Conservation (phyloP, 2,113 vertebrate genomes). For the Pterophyllum scalare region DNA sequence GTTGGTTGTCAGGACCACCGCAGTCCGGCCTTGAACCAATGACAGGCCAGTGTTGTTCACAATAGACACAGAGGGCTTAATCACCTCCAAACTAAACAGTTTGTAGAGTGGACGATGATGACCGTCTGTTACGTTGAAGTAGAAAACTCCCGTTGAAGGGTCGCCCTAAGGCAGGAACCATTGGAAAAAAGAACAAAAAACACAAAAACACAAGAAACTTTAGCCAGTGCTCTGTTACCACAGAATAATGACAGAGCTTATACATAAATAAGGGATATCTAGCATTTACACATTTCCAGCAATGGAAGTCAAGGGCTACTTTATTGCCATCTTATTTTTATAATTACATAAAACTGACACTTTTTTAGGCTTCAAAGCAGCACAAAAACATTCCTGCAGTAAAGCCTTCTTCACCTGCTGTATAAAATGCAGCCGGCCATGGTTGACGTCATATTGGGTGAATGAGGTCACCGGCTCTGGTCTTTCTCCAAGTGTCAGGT, state of each 20-base stretch:
- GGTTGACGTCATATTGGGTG: constrained; percentile 88
- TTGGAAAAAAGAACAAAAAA: background rate
- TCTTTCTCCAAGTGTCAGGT: constrained; percentile 81
- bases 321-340: too few relatives aligned
- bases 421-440: constrained; percentile 83
- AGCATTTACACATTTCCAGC: background rate
- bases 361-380: background rate
- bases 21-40: constrained; percentile 85
- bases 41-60: constrained; percentile 85
- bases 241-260: background rate
- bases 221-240: background rate
- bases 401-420: constrained; percentile 77
- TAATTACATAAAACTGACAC: background rate
- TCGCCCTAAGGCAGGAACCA: constrained; percentile 74
- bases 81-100: constrained; percentile 87
- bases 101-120: constrained; percentile 87
- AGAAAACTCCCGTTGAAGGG: constrained; percentile 85
- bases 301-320: background rate
- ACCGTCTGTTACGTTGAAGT: constrained; percentile 90
- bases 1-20: constrained; percentile 77
- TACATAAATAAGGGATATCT: background rate
- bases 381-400: background rate
- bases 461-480: constrained; percentile 83
- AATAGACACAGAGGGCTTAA: constrained; percentile 79
- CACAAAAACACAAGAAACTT: background rate